Evolutionary conservation across 2,888 invertebrate species (phyloP).

Genomic region (Cacoxenus indagator): DNA sequence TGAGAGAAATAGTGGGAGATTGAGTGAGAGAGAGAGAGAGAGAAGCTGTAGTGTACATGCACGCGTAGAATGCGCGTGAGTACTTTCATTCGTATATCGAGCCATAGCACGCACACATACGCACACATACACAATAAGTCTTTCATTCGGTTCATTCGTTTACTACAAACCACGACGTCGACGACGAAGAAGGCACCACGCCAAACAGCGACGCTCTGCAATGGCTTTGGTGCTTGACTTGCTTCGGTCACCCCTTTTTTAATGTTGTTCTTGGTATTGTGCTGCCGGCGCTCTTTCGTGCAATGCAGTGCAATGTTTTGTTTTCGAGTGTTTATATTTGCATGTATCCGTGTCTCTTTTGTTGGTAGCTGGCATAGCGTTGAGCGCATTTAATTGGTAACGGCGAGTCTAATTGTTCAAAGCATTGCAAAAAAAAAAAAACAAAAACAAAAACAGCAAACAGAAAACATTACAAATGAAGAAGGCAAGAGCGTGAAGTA

Average conservation of each 20-base stretch:
- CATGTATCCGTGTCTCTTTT: conserved; percentile 14
- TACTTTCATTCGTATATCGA: conserved; percentile 18
- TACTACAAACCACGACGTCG: conserved; percentile 36
- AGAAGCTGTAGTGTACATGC: conserved; percentile 43
- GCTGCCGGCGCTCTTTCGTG: conserved; percentile 20
- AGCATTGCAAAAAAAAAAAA: background rate
- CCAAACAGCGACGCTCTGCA: background rate
- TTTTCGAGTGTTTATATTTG: background rate
- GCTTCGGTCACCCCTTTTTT: conserved; percentile 18
- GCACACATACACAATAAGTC: conserved; percentile 38
- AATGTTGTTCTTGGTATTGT: background rate
- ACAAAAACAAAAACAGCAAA: too few relatives aligned
- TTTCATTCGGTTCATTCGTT: conserved; percentile 52
- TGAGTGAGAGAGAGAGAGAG: conserved; percentile 44
- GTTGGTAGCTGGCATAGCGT: background rate
- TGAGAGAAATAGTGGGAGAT: conserved; percentile 20
- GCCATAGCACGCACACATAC: conserved; percentile 24
- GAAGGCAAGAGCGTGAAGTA: background rate
- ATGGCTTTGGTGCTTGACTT: conserved; percentile 23
- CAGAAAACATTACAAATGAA: too few relatives aligned
- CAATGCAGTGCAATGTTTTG: conserved; percentile 35
- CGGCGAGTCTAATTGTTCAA: conserved; percentile 40
- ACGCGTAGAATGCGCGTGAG: conserved; percentile 27
- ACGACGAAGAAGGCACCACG: background rate
- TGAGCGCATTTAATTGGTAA: conserved; percentile 47